phyloP scores from a whole-genome alignment of 2,888 invertebrate genomes.

The Xylota segnis region DNA sequence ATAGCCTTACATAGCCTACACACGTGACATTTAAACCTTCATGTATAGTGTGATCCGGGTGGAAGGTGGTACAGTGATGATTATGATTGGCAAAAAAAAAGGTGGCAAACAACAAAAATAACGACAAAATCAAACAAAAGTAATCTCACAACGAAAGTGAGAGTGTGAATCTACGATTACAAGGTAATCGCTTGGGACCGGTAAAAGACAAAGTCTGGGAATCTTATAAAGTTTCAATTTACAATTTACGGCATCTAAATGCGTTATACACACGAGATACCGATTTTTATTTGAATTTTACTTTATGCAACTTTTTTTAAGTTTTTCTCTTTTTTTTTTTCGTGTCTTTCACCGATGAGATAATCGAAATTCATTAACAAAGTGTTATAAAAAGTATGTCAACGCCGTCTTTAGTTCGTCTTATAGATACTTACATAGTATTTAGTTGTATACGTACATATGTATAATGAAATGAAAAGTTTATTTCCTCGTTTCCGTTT shows the following conservation, averaged over 20 bases:
- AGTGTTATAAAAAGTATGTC: constrained; percentile 38
- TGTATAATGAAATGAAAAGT: constrained; percentile 8
- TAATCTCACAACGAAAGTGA: constrained; percentile 20
- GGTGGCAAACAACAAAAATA: background rate
- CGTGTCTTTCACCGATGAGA: constrained; percentile 46
- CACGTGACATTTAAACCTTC: constrained; percentile 2
- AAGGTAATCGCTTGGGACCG: background rate
- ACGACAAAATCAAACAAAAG: background rate
- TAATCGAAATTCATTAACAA: constrained; percentile 67
- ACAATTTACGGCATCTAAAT: constrained; percentile 3
- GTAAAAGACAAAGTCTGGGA: constrained; percentile 3
- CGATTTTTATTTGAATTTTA: constrained; percentile 15
- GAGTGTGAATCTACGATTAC: background rate
- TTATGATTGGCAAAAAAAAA: constrained; percentile 7
- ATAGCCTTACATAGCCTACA: background rate
- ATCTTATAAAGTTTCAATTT: constrained; percentile 16
- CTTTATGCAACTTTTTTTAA: constrained; percentile 19
- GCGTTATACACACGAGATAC: constrained; percentile 8
- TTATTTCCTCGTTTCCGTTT: constrained; percentile 25
- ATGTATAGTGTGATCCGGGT: background rate
- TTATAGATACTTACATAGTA: background rate
- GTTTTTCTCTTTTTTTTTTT: constrained; percentile 6
- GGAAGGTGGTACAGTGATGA: background rate
- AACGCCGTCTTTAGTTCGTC: constrained; percentile 29
- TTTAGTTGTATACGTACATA: no score